Conservation (phyloP, 1,140 invertebrate genomes). For the Melipona quadrifasciata region DNA sequence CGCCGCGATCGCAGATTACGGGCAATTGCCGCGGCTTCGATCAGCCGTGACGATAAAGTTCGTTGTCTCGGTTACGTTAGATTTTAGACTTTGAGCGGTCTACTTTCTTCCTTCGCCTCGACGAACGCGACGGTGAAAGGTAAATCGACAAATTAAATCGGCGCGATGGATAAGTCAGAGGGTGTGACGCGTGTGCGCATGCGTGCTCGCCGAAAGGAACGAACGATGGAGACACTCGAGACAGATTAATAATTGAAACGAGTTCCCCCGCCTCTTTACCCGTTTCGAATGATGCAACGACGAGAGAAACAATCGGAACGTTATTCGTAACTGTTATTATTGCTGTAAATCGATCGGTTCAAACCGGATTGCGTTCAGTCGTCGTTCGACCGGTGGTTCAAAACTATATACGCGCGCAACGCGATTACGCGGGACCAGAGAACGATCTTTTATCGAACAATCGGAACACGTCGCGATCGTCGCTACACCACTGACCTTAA, state of each 20-base stretch:
- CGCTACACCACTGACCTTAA: constrained; percentile 77
- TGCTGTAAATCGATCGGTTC: constrained; percentile 13
- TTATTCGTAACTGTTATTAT: constrained; percentile 28
- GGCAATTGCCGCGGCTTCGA: background rate
- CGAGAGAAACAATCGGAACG: background rate
- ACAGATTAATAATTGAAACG: constrained; percentile 17
- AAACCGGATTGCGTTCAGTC: background rate
- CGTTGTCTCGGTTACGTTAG: background rate
- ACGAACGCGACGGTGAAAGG: background rate
- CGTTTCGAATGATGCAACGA: background rate
- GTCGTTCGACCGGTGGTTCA: background rate
- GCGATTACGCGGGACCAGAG: constrained; percentile 9
- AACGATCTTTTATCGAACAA: background rate
- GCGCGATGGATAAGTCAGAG: constrained; percentile 1
- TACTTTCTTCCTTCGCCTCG: constrained; percentile 12
- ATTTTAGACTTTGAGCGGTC: background rate
- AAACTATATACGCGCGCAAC: background rate
- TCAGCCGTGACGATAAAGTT: constrained; percentile 32
- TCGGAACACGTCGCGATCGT: constrained; percentile 25
- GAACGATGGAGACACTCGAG: background rate
- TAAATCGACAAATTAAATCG: background rate
- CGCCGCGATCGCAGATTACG: constrained; percentile 10
- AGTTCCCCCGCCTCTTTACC: too few species aligned
- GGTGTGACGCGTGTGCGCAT: background rate
- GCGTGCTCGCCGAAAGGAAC: background rate